Percentiles rank a stretch among this genome's conserved stretches.
These are phyloP conservation scores for Hirtodrosophila duncani DNA, from an alignment of 2,888 invertebrate species.

Conservation along the genomic window DNA sequence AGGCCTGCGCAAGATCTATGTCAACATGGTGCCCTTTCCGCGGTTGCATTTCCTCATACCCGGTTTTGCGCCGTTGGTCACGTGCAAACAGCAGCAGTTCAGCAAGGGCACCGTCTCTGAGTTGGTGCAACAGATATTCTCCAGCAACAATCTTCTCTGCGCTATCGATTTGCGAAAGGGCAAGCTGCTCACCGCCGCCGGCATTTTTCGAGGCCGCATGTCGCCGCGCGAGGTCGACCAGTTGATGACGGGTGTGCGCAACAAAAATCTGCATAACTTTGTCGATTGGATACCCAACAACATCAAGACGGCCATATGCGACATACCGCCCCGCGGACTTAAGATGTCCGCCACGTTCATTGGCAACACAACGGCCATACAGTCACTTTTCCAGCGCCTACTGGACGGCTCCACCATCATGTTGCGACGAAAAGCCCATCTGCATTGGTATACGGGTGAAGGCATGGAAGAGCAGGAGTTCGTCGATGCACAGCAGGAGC, in stretches of 20 bases:
- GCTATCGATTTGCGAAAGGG: conserved; percentile 89
- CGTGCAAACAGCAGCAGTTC: conserved; percentile 59
- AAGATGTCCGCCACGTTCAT: conserved; percentile 93
- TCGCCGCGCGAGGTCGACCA: conserved; percentile 75
- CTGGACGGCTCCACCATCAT: conserved; percentile 89
- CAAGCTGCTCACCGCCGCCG: conserved; percentile 87
- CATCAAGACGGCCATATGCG: conserved; percentile 90
- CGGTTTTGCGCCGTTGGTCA: conserved; percentile 84
- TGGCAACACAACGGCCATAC: conserved; percentile 89
- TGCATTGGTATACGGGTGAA: conserved; percentile 92
- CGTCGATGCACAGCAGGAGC: conserved; percentile 89
- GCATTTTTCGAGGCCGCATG: conserved; percentile 81
- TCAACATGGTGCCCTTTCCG: conserved; percentile 95
- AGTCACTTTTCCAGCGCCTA: conserved; percentile 87
- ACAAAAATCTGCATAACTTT: conserved; percentile 85
- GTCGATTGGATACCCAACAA: conserved; percentile 92
- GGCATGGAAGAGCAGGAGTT: conserved; percentile 94
- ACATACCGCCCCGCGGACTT: conserved; percentile 90
- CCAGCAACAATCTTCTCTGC: conserved; percentile 89
- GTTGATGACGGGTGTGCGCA: conserved; percentile 85
- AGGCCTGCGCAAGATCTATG: conserved; percentile 89
- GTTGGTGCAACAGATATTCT: conserved; percentile 85
- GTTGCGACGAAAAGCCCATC: conserved; percentile 89
- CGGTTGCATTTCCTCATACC: conserved; percentile 92
- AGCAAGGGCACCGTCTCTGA: conserved; percentile 81